Evolutionary conservation across 1,140 invertebrate genomes (phyloP).

Genomic region (Parasteatoda tepidariorum): DNA sequence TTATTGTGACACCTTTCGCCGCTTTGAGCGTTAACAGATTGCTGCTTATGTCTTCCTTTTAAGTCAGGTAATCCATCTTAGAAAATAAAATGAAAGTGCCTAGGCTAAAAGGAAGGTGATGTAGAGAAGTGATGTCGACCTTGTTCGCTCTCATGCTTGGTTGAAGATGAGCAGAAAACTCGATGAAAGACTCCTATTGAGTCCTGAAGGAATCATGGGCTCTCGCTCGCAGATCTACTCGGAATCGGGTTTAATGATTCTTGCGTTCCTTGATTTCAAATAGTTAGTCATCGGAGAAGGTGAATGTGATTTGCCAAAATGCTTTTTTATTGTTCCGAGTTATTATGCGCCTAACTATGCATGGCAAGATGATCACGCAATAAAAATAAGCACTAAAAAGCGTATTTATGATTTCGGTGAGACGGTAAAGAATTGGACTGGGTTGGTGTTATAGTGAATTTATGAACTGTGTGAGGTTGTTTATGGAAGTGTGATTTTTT

Average conservation of each 20-base stretch:
- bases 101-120: conserved; percentile 18
- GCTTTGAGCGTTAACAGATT: conserved; percentile 39
- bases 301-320: no score
- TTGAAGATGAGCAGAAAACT: neutral
- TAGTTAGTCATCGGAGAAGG: neutral
- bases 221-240: neutral
- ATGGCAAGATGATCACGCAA: neutral
- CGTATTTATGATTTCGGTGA: no score
- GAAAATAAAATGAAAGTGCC: conserved; percentile 18
- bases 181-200: neutral
- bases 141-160: conserved; percentile 24
- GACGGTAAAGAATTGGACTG: no score
- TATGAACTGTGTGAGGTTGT: no score
- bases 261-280: neutral
- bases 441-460: no score
- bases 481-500: no score
- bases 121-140: conserved; percentile 10
- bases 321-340: neutral
- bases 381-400: no score
- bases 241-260: neutral
- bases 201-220: no score
- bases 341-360: neutral
- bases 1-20: conserved; percentile 2
- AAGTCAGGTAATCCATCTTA: conserved; percentile 41
- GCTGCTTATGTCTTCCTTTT: conserved; percentile 18